A percentile compares a stretch with the other conserved stretches of the same genome.
Conservation (phyloP, 2,113 vertebrate species). For the Grantiella picta region DNA sequence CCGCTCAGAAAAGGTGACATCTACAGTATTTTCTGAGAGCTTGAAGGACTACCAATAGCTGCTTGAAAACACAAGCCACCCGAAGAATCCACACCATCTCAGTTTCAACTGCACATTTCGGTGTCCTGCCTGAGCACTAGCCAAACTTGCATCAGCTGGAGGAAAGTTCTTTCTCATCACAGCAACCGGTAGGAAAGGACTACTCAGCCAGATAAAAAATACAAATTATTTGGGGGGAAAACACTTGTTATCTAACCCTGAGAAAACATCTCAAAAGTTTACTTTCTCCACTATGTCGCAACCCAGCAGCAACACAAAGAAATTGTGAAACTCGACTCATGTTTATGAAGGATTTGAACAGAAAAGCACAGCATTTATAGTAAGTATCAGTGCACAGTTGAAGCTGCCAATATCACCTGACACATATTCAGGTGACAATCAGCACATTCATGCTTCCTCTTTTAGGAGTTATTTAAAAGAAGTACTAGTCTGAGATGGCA, state of each 20-base stretch:
- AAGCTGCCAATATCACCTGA: neutral
- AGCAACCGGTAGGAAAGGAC: neutral
- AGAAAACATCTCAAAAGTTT: neutral
- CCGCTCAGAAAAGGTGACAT: accelerated
- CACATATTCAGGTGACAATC: neutral
- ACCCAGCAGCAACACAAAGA: neutral
- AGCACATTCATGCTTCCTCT: neutral
- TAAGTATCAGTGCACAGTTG: neutral
- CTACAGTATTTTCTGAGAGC: neutral
- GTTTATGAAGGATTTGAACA: neutral
- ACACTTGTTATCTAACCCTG: neutral
- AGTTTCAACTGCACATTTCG: neutral
- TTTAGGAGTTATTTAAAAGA: neutral
- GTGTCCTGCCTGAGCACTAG: neutral
- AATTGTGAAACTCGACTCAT: neutral
- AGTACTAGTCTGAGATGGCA: neutral
- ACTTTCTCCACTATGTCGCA: neutral
- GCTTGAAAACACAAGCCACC: neutral
- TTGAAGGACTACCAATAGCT: neutral
- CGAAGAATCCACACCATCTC: neutral
- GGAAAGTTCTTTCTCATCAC: neutral
- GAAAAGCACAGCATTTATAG: neutral
- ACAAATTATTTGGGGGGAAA: accelerated
- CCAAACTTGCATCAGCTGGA: neutral
- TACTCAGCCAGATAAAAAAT: neutral